Evolutionary conservation across 2,888 invertebrate genomes (phyloP), one percentile per base, ranked within the genome.

Genomic region (Lasioglossum figueresi): DNA sequence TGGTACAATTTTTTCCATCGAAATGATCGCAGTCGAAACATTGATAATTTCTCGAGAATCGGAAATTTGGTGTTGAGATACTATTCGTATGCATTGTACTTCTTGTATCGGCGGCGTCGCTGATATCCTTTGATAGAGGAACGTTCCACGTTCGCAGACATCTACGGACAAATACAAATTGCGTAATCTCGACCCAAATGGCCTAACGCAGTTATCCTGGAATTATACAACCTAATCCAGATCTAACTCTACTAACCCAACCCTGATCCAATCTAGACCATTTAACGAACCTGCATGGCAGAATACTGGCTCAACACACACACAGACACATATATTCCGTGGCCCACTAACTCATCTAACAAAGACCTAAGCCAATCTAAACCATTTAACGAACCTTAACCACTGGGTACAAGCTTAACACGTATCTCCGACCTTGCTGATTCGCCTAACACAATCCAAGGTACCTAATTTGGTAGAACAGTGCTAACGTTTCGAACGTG

Each of bases 191-290:
- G 70, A 40, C 40, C 37, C 40, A 70, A 70, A 70, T 70, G 70
- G 70, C 70, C 40, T 70, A 70, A 70, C 70, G 70, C 70, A 70
- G 70, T 70, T 70, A 70, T 70, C 70, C 70, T n/a, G 70, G 40
- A 70, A 70, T 70, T 70, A 70, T 70, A 70, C 70, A 70, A 40
- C 70, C 70, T 70, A 70, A 70, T 70, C 70, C 70, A 70, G 70
- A 70, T 70, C 40, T 70, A 70, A 70, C 70, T 70, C 70, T 70
- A 70, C 70, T 70, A 70, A 70, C 70, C 70, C 40, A 70, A 40
- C 70, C 40, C 70, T 70, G 70, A 70, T 40, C 70, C 70, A 40
- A 70, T 70, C 70, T 40, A 70, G 70, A 70, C 70, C 70, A 70
- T 70, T 70, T 70, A 70, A 70, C 70, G 70, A 70, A 70, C 70